phyloP scores from a whole-genome alignment of 1,140 invertebrate genomes.

The Cydia fagiglandana region DNA sequence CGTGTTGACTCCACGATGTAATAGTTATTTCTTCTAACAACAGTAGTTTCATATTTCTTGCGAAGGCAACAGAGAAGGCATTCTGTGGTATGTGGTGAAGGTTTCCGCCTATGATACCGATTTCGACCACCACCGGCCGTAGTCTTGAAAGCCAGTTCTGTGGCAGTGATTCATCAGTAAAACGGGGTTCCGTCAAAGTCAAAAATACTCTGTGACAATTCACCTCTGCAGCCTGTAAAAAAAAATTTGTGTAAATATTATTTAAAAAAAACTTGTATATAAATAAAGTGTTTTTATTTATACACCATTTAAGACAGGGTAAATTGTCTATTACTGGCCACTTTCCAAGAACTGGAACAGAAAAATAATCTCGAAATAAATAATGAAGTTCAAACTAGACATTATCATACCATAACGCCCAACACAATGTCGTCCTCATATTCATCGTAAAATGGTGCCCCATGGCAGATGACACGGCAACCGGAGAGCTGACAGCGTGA shows the following conservation, averaged over 20 bases:
- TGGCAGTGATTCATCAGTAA: conserved; percentile 55
- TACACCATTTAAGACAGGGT: too few species aligned
- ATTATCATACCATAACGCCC: conserved; percentile 10
- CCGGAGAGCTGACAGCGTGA: conserved; percentile 33
- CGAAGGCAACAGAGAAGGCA: conserved; percentile 55
- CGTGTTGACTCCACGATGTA: conserved; percentile 45
- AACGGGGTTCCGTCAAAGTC: conserved; percentile 47
- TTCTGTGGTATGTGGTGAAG: conserved; percentile 52
- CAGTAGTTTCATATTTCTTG: conserved; percentile 46
- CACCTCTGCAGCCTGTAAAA: conserved; percentile 52
- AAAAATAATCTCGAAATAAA: not conserved
- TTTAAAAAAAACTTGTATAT: too few species aligned
- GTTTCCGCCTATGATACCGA: conserved; percentile 60
- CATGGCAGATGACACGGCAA: conserved; percentile 54
- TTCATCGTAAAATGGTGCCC: conserved; percentile 46
- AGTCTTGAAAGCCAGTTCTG: conserved; percentile 52
- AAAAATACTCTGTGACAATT: conserved; percentile 49
- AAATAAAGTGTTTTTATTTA: too few species aligned
- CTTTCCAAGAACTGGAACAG: too few species aligned
- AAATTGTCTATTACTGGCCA: too few species aligned
- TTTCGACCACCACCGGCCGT: conserved; percentile 45
- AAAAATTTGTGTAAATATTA: conserved; percentile 38
- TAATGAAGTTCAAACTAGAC: not conserved
- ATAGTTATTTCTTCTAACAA: conserved; percentile 51
- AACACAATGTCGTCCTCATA: conserved; percentile 41